Conservation (phyloP, 1,140 invertebrate species). For the Hylaeus volcanicus region DNA sequence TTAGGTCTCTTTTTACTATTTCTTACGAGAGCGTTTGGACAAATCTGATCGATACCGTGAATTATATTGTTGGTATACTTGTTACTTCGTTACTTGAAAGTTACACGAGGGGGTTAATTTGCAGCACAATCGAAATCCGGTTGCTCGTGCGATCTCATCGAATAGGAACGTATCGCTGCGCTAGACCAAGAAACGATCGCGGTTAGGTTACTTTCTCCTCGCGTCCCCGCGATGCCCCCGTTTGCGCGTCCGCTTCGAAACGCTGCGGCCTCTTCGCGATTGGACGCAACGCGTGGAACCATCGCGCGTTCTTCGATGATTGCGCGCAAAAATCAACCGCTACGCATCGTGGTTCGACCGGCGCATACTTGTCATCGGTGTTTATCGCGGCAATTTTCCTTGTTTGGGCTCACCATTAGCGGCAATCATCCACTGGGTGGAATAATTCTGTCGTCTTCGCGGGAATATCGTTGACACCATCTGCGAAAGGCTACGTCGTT, state of each 20-base stretch:
- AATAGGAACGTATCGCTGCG: conserved; percentile 1
- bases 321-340: background rate
- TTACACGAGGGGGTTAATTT: background rate
- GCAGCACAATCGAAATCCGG: conserved; percentile 22
- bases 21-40: no score
- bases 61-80: no score
- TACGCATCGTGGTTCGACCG: background rate
- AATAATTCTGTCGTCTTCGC: no score
- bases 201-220: conserved; percentile 45
- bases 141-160: conserved; percentile 2
- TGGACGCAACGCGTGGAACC: conserved; percentile 15
- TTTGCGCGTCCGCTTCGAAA: conserved; percentile 30
- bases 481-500: no score
- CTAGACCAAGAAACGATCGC: conserved; percentile 12
- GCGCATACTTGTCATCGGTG: background rate
- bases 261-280: conserved; percentile 5
- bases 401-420: background rate
- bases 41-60: no score
- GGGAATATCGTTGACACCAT: no score
- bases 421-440: no score
- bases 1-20: no score
- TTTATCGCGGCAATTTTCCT: background rate
- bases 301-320: background rate
- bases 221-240: conserved; percentile 37
- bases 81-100: no score